These are phyloP conservation scores for Gibbula magus DNA, from an alignment of 2,888 invertebrate species.

Conservation along the genomic window DNA sequence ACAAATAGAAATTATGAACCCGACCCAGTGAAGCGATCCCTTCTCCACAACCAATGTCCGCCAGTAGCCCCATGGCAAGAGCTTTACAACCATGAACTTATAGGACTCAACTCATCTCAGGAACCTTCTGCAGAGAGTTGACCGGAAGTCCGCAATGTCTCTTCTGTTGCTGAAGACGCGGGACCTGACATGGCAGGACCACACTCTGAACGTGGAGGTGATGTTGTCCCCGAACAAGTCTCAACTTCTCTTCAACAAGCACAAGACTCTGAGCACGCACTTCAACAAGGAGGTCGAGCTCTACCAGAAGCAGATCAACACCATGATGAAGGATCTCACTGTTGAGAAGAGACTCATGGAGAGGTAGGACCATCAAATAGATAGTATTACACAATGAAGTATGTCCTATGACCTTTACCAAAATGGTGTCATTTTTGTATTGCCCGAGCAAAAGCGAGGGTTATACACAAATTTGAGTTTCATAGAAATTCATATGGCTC, in stretches of 20 bases:
- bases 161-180: constrained; percentile 53
- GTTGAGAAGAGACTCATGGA: constrained; percentile 57
- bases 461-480: no score
- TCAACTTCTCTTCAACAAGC: constrained; percentile 64
- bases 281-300: constrained; percentile 47
- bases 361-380: constrained; percentile 33
- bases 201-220: constrained; percentile 60
- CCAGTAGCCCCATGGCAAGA: no score
- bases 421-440: no score
- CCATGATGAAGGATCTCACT: constrained; percentile 48
- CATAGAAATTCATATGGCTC: no score
- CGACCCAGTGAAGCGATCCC: no score
- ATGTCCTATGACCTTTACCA: no score
- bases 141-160: constrained; percentile 44
- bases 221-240: constrained; percentile 59
- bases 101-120: not conserved
- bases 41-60: not conserved
- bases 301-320: constrained; percentile 53
- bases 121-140: not conserved
- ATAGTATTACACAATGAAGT: no score
- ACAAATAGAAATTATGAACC: no score
- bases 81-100: not conserved
- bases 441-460: no score
- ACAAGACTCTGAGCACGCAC: constrained; percentile 57
- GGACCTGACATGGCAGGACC: constrained; percentile 64